Base-by-base conservation (phyloP, 2,113 vertebrate genomes). In the Geococcyx californianus region DNA sequence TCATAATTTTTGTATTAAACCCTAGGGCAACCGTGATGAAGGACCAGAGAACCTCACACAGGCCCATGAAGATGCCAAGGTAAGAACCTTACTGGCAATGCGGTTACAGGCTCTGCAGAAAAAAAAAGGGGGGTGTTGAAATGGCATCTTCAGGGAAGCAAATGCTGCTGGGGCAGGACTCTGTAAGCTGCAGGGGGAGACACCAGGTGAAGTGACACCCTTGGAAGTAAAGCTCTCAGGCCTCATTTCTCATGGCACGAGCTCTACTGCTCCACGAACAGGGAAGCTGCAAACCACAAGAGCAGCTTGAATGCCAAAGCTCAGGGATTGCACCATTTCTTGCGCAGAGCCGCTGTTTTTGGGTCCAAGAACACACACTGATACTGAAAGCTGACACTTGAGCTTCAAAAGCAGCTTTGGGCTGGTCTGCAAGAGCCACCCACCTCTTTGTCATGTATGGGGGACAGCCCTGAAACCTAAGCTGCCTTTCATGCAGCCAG, bases 11-110 rank as follows among this genome's bases (percentile, higher is more conserved):
- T 87, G 24, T 90, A 10, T 90, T 91, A 69, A 85, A 67, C 52
- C 63, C 33, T 94, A 99, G 99, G 99, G 99, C 64, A 99, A 98
- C 81, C 98, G 99, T 11, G 99, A 99, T 0, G 99, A 99, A 70
- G 98, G 98, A 45, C 98, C 97, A 80, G 98, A 97, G 68, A 98
- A 99, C 89, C 34, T 93, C 34, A 97, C 98, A 6, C 98, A 98
- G 97, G 99, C 98, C 1, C 75, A 81, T 0, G 98, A 98, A 67
- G 99, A 99, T 95, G 99, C 99, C 74, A 98, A 99, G 98, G 99
- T 99, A 84, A 98, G 96, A 70, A 45, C 23, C 0, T 0, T 9
- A 10, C 3, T 16, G 47, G 25, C 38, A 72, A 21, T 60, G 72
- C 36, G 47, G 1, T 34, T 18, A 19, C 3, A 29, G 54, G 11